These are phyloP conservation scores for Saimiri boliviensis DNA, from an alignment of 2,113 vertebrate species.

Conservation along the genomic window DNA sequence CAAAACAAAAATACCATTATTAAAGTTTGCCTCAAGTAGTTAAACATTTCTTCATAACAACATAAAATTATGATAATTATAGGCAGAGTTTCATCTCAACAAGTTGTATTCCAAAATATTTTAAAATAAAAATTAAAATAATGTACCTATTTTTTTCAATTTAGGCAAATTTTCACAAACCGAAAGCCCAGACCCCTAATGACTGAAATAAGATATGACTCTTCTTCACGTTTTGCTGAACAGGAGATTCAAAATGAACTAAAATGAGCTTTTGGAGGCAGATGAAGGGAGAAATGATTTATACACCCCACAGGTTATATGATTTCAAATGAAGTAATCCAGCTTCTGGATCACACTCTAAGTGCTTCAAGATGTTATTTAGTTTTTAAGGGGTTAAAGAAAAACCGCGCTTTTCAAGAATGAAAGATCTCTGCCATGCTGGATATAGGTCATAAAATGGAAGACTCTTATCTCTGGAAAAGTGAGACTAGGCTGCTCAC, in stretches of 20 bases:
- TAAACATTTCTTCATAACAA: background rate
- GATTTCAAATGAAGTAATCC: background rate
- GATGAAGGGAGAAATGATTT: background rate
- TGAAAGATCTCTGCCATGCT: background rate
- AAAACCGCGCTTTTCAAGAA: background rate
- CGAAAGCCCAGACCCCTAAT: background rate
- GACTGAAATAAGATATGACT: background rate
- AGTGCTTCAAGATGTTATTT: background rate
- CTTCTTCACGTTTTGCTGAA: background rate
- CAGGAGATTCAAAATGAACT: background rate
- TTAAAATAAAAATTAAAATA: background rate
- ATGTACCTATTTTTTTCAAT: background rate
- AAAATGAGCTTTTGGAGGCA: background rate
- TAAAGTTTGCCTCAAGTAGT: background rate
- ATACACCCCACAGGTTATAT: accelerated
- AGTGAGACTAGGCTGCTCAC: background rate
- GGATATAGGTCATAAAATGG: background rate
- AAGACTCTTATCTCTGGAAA: background rate
- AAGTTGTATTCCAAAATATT: background rate
- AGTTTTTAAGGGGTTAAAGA: background rate
- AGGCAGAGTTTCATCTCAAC: background rate
- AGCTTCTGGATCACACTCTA: background rate
- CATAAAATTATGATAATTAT: background rate
- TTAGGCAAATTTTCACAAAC: background rate
- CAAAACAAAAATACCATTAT: background rate